A percentile compares a stretch with the other conserved stretches of the same genome.
Evolutionary conservation across 2,888 invertebrate genomes (phyloP).

Genomic region (Calliopum simillimum): DNA sequence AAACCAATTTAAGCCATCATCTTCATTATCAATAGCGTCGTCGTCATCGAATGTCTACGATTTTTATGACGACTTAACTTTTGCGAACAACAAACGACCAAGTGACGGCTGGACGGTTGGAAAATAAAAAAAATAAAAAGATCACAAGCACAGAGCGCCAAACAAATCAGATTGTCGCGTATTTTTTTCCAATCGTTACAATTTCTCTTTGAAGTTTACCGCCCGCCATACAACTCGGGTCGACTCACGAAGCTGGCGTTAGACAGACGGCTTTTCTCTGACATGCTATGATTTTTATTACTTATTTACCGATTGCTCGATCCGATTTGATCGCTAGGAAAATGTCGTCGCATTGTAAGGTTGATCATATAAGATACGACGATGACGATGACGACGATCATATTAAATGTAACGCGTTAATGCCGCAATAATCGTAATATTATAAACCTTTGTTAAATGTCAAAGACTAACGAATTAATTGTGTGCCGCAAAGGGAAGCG

Average conservation of each 20-base stretch:
- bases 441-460: slow-evolving; percentile 12
- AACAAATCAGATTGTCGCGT: slow-evolving; percentile 33
- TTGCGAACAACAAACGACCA: slow-evolving; percentile 14
- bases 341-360: background rate
- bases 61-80: background rate
- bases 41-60: background rate
- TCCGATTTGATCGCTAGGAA: background rate
- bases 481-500: background rate
- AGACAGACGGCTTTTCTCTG: slow-evolving; percentile 30
- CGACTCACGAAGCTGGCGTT: slow-evolving; percentile 26
- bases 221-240: background rate
- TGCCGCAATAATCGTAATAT: slow-evolving; percentile 28
- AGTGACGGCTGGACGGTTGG: background rate
- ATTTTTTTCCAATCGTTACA: slow-evolving; percentile 21
- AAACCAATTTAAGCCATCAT: slow-evolving; percentile 7
- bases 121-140: slow-evolving; percentile 20
- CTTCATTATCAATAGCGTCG: slow-evolving; percentile 1
- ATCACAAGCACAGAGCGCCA: slow-evolving; percentile 31
- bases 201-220: slow-evolving; percentile 37
- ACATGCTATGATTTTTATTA: slow-evolving; percentile 27
- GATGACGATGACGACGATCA: too few relatives aligned
- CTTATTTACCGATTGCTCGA: background rate
- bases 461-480: slow-evolving; percentile 25
- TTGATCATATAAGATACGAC: too few relatives aligned
- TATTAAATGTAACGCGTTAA: slow-evolving; percentile 28